These are phyloP conservation scores for Mercenaria mercenaria DNA, from an alignment of 1,140 invertebrate genomes.

Conservation along the genomic window DNA sequence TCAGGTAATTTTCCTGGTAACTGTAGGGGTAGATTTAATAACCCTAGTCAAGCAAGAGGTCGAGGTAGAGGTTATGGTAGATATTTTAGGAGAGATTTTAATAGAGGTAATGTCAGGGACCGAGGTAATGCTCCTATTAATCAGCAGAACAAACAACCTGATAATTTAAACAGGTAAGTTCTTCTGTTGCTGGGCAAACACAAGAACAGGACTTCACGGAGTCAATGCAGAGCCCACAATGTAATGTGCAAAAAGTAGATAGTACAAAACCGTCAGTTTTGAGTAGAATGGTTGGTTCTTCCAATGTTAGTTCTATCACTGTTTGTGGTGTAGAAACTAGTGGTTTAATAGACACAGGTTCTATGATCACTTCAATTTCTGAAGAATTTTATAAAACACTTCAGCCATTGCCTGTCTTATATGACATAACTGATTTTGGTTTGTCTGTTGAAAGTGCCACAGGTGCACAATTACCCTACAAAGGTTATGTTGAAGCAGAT, in stretches of 20 bases:
- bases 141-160: background rate
- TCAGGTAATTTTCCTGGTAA: background rate
- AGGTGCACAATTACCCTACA: background rate
- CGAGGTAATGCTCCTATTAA: background rate
- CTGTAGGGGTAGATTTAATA: background rate
- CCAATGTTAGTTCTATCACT: constrained; percentile 8
- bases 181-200: constrained; percentile 42
- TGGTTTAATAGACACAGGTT: constrained; percentile 64
- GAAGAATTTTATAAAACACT: constrained; percentile 37
- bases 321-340: constrained; percentile 14
- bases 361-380: constrained; percentile 54
- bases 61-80: background rate
- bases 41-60: background rate
- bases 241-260: background rate
- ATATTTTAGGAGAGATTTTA: background rate
- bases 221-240: background rate
- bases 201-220: too few relatives aligned
- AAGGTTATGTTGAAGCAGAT: background rate
- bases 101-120: background rate
- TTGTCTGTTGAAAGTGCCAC: background rate
- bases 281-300: constrained; percentile 16
- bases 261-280: background rate
- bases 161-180: background rate
- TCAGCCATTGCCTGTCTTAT: background rate
- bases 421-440: background rate